These are phyloP conservation scores for Nestor notabilis DNA, from an alignment of 2,113 vertebrate species.

Conservation along the genomic window DNA sequence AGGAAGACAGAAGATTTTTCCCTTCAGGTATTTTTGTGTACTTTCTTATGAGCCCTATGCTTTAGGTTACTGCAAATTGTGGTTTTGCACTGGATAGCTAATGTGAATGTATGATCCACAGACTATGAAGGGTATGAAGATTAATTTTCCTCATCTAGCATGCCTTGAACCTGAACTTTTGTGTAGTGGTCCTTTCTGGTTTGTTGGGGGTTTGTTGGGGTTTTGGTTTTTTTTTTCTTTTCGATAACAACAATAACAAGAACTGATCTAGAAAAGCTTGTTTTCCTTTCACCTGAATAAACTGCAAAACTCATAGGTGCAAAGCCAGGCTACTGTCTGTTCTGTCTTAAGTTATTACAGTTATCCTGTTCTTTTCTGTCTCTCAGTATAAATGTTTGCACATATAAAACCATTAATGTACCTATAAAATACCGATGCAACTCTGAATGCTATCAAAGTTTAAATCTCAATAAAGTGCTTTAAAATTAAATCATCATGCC, in stretches of 20 bases:
- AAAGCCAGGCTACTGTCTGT: background rate
- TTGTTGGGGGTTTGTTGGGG: fast-evolving
- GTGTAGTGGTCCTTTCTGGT: background rate
- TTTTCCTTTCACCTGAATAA: background rate
- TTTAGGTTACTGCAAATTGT: background rate
- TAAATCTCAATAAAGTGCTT: background rate
- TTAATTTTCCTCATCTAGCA: background rate
- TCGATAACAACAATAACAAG: background rate
- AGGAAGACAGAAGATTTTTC: background rate
- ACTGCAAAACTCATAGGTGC: background rate
- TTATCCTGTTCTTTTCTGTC: background rate
- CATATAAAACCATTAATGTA: background rate
- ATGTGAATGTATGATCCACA: background rate
- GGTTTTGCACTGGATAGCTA: background rate
- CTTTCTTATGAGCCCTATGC: background rate
- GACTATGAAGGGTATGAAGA: background rate
- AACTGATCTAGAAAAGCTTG: background rate
- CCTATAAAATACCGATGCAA: background rate
- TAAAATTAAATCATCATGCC: slow-evolving; percentile 7
- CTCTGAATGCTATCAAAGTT: background rate
- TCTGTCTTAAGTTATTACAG: background rate
- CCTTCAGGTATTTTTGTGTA: background rate
- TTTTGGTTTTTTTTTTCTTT: no score
- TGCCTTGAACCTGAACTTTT: background rate
- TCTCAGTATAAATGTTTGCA: background rate